These are phyloP conservation scores for Poeciliopsis turneri DNA, from an alignment of 2,797 vertebrate genomes.

Conservation along the genomic window DNA sequence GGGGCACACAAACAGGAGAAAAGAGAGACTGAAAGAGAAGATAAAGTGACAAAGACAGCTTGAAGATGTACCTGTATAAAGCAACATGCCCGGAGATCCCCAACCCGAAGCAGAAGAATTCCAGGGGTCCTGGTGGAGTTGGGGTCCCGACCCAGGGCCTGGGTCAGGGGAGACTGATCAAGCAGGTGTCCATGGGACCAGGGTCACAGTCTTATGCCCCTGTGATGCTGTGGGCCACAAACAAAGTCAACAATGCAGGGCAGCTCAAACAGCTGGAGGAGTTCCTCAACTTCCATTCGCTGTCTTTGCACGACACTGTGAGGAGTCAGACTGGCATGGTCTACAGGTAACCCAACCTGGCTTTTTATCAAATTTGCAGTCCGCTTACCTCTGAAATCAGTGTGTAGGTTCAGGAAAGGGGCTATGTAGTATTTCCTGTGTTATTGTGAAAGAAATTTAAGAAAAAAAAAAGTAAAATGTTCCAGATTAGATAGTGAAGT, in stretches of 20 bases:
- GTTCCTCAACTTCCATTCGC: conserved; percentile 85
- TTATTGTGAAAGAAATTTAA: neutral
- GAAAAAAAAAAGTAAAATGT: neutral
- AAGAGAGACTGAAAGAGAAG: conserved; percentile 59
- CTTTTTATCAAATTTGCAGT: conserved; percentile 6
- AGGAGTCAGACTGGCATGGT: conserved; percentile 81
- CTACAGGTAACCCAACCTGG: conserved; percentile 75
- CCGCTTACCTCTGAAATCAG: neutral
- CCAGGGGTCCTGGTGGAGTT: conserved; percentile 46
- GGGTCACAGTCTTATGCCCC: conserved; percentile 57
- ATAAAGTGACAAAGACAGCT: conserved; percentile 49
- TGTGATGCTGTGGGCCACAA: conserved; percentile 68
- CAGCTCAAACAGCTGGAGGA: conserved; percentile 86
- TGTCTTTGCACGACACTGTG: conserved; percentile 84
- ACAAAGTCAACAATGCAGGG: conserved; percentile 48
- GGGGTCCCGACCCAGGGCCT: conserved; percentile 62
- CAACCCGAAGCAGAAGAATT: conserved; percentile 79
- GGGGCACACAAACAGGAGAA: conserved; percentile 56
- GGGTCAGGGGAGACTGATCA: conserved; percentile 58
- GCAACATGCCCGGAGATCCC: conserved; percentile 85
- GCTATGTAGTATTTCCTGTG: too few relatives aligned
- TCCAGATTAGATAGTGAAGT: neutral
- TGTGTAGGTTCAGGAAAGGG: neutral
- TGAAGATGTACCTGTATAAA: conserved; percentile 90
- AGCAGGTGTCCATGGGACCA: conserved; percentile 33